A percentile compares a stretch with the other conserved stretches of the same genome.
phyloP scores from a whole-genome alignment of 2,888 invertebrate genomes.

The Cabera pusaria region DNA sequence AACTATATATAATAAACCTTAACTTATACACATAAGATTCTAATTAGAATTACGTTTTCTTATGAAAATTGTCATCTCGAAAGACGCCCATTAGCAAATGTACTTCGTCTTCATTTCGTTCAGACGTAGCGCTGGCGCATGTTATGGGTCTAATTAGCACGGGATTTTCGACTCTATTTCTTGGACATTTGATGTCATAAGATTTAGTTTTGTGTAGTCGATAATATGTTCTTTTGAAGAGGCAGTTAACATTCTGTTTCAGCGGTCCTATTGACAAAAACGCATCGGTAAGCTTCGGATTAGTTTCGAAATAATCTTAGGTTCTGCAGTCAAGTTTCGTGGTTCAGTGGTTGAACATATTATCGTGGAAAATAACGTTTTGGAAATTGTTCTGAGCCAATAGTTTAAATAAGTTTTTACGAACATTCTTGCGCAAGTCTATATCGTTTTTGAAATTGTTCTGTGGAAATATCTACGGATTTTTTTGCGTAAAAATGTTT shows the following conservation, averaged over 20 bases:
- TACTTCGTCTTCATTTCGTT: constrained; percentile 72
- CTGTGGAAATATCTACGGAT: too few relatives aligned
- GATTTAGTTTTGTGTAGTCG: constrained; percentile 25
- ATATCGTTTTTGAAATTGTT: too few relatives aligned
- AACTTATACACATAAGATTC: constrained; percentile 10
- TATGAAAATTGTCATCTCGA: constrained; percentile 72
- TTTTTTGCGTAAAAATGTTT: too few relatives aligned
- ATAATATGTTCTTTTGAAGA: constrained; percentile 67
- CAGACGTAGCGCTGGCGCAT: constrained; percentile 52
- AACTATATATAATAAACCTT: constrained; percentile 35
- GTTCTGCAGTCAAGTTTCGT: constrained; percentile 33
- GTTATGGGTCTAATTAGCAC: constrained; percentile 42
- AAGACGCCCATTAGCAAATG: constrained; percentile 78
- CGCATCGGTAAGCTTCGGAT: constrained; percentile 70
- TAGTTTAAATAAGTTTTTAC: too few relatives aligned
- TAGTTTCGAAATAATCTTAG: constrained; percentile 67
- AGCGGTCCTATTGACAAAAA: constrained; percentile 78
- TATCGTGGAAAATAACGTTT: too few relatives aligned
- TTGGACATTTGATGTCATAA: constrained; percentile 31
- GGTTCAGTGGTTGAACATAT: too few relatives aligned
- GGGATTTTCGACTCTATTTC: constrained; percentile 41
- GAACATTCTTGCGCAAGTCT: too few relatives aligned
- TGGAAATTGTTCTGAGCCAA: too few relatives aligned
- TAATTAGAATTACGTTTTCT: constrained; percentile 16
- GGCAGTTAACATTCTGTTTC: constrained; percentile 74